phyloP scores from a whole-genome alignment of 2,113 vertebrate genomes.

The Mobula birostris region DNA sequence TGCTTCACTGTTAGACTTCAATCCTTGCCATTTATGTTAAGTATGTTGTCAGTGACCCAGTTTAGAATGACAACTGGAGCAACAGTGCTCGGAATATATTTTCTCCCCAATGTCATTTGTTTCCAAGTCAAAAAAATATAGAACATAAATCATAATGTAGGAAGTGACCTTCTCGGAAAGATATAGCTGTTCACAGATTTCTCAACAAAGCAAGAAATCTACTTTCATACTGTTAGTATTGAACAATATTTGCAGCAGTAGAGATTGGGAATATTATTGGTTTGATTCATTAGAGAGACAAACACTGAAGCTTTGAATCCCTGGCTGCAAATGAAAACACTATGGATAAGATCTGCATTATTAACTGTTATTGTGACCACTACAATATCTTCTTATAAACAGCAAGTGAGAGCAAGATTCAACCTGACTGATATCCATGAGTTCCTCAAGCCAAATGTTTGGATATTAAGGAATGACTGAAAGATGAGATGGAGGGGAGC shows the following conservation, averaged over 20 bases:
- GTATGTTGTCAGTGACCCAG: background rate
- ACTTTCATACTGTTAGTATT: background rate
- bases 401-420: background rate
- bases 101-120: conserved; percentile 1
- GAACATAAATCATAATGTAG: conserved; percentile 16
- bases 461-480: background rate
- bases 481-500: background rate
- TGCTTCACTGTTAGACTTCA: conserved; percentile 1
- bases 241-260: background rate
- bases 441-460: background rate
- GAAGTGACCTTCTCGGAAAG: conserved; percentile 10
- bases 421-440: background rate
- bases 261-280: background rate
- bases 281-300: background rate
- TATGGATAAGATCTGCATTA: background rate
- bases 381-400: background rate
- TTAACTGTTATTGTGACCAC: background rate
- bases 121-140: background rate
- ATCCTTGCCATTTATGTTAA: background rate
- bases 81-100: background rate
- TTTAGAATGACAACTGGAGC: conserved; percentile 5
- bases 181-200: background rate
- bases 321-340: background rate
- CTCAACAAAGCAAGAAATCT: background rate
- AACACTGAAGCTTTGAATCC: background rate